Conservation (phyloP, 2,113 vertebrate species). For the Toxostoma redivivum region DNA sequence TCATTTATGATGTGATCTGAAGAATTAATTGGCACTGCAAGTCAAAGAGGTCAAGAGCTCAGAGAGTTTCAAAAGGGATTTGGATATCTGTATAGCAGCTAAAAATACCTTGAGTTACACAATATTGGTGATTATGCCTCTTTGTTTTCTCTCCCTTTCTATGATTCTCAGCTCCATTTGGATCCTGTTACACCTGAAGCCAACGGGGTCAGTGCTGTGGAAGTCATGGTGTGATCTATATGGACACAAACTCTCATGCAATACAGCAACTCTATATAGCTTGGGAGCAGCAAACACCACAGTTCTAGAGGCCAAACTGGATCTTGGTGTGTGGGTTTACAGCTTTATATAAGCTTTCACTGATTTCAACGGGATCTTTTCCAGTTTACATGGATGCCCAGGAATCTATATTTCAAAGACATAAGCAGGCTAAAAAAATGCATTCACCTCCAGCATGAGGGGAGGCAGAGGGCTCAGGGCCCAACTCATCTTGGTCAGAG, state of each 20-base stretch:
- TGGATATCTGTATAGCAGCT: not conserved
- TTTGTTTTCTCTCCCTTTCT: not conserved
- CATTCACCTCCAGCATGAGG: not conserved
- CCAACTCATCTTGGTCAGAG: not conserved
- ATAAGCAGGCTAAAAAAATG: not conserved
- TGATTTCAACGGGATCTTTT: not conserved
- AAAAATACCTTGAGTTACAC: constrained; percentile 1
- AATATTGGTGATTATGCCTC: not conserved
- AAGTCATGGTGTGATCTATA: not conserved
- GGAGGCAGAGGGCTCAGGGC: not conserved
- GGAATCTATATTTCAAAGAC: not conserved
- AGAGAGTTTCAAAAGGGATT: not conserved
- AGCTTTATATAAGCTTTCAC: not conserved
- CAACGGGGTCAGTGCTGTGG: not conserved
- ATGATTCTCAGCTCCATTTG: accelerated
- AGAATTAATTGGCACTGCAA: not conserved
- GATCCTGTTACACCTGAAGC: not conserved
- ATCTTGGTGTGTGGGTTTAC: not conserved
- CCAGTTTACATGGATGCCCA: not conserved
- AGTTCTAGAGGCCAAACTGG: not conserved
- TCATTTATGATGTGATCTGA: not conserved
- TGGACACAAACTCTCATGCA: not conserved
- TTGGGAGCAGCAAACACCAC: not conserved
- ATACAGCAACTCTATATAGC: not conserved
- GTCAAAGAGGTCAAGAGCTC: constrained; percentile 10